Percentiles rank a stretch among this genome's conserved stretches.
Conservation (phyloP, 1,140 invertebrate genomes). For the Hydropsyche tenuis region DNA sequence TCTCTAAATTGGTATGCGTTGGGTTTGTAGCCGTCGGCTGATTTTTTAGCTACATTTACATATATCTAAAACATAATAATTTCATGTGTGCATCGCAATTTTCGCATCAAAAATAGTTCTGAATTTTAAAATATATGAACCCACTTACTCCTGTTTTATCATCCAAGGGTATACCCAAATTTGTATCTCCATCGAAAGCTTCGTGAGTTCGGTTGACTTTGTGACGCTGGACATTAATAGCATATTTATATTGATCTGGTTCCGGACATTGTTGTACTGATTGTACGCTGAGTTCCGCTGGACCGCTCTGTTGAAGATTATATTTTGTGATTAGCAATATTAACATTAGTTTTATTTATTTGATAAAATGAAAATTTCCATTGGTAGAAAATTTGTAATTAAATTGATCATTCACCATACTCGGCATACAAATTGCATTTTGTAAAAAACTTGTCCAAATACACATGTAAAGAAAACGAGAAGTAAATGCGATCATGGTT, state of each 20-base stretch:
- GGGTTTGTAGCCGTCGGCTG: constrained; percentile 42
- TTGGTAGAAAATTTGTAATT: no score
- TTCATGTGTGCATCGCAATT: background rate
- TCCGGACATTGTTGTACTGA: constrained; percentile 52
- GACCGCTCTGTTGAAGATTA: constrained; percentile 48
- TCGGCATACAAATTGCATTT: background rate
- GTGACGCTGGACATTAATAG: constrained; percentile 51
- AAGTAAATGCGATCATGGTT: no score
- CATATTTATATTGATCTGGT: constrained; percentile 45
- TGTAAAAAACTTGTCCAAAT: background rate
- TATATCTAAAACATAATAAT: constrained; percentile 42
- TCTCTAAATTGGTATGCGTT: constrained; percentile 45
- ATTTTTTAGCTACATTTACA: constrained; percentile 42
- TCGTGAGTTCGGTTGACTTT: constrained; percentile 57
- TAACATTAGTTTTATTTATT: background rate
- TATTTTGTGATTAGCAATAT: background rate
- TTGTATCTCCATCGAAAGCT: constrained; percentile 50
- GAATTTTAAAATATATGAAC: background rate
- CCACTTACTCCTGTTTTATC: constrained; percentile 40
- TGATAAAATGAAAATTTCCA: no score
- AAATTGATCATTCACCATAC: constrained; percentile 11
- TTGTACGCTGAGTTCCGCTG: constrained; percentile 53
- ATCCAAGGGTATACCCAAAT: constrained; percentile 38
- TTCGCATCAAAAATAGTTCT: background rate
- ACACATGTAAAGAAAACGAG: background rate